phyloP scores from a whole-genome alignment of 2,888 invertebrate genomes.

The Chydorus sphaericus region DNA sequence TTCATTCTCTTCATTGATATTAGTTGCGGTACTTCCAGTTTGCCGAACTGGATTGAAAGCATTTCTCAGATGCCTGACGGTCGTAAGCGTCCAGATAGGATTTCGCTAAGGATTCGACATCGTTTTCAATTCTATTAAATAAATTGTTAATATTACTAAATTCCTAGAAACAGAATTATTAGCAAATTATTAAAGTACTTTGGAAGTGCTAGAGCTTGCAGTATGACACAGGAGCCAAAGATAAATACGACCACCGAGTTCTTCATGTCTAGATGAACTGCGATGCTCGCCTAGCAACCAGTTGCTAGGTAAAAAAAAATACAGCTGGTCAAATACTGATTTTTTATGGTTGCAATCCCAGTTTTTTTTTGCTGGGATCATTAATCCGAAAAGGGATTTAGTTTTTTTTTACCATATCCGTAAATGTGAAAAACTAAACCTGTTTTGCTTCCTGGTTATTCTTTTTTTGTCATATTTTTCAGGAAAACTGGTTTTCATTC shows the following conservation, averaged over 20 bases:
- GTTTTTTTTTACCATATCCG: too few relatives aligned
- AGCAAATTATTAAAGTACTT: background rate
- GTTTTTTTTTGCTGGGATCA: too few relatives aligned
- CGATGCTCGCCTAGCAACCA: too few relatives aligned
- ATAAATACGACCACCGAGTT: background rate
- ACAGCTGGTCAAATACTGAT: too few relatives aligned
- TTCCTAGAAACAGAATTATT: background rate
- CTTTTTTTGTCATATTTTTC: too few relatives aligned
- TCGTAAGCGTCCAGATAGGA: conserved; percentile 14
- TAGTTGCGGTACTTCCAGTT: conserved; percentile 32
- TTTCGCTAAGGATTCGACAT: background rate
- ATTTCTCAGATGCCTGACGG: conserved; percentile 14
- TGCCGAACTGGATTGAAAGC: conserved; percentile 20
- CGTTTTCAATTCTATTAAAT: background rate
- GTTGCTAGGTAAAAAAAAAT: too few relatives aligned
- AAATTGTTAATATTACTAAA: background rate
- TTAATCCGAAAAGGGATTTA: too few relatives aligned
- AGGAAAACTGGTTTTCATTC: too few relatives aligned
- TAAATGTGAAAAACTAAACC: too few relatives aligned
- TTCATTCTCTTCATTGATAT: conserved; percentile 28
- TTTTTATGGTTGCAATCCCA: too few relatives aligned
- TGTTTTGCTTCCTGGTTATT: too few relatives aligned
- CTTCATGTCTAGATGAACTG: too few relatives aligned
- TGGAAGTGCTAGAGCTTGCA: background rate
- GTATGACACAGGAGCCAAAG: background rate